Evolutionary conservation across 2,797 vertebrate species (phyloP).

Genomic region (Novumbra hubbsi): DNA sequence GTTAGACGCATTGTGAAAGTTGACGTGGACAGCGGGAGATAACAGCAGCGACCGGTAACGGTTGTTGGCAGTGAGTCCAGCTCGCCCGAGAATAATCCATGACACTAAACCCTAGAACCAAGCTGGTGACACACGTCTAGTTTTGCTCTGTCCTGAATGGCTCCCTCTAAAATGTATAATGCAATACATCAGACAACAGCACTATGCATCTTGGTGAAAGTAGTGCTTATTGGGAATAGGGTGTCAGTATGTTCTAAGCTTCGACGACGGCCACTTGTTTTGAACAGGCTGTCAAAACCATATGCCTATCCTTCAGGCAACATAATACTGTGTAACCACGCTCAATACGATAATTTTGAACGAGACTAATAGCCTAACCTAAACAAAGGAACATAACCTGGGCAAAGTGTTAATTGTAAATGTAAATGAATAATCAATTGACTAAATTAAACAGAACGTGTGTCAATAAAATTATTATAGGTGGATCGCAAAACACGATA

Average conservation of each 20-base stretch:
- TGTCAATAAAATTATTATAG: background rate
- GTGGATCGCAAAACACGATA: background rate
- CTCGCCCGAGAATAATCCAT: background rate
- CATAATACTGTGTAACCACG: background rate
- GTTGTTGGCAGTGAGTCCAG: constrained; percentile 3
- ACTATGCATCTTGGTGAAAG: no score
- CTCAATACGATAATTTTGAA: background rate
- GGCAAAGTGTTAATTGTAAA: background rate
- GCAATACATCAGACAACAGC: no score
- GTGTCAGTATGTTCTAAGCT: background rate
- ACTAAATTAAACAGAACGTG: background rate
- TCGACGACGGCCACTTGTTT: background rate
- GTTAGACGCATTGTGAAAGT: background rate
- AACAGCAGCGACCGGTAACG: background rate
- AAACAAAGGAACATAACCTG: background rate
- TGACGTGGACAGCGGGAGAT: background rate
- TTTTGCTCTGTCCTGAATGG: background rate
- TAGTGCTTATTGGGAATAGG: background rate
- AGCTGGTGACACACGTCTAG: background rate
- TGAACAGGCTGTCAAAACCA: background rate
- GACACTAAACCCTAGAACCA: constrained; percentile 6
- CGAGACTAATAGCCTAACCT: no score
- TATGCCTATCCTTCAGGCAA: background rate
- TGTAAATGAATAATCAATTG: background rate
- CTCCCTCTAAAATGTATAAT: background rate